phyloP scores from a whole-genome alignment of 2,113 vertebrate genomes.

The Ailurus styani region DNA sequence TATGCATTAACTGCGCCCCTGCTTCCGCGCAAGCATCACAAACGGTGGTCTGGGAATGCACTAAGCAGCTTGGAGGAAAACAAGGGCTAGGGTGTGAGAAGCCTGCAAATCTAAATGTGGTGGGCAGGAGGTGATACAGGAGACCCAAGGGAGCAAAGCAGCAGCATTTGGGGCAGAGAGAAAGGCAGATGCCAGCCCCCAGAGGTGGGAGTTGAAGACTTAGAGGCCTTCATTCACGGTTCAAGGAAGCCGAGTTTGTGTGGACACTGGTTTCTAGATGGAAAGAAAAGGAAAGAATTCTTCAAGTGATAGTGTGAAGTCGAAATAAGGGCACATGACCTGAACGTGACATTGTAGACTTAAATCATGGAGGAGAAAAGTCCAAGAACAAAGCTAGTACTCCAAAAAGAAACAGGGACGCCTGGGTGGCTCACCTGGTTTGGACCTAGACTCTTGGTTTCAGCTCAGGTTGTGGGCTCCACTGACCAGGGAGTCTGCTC shows the following conservation, averaged over 20 bases:
- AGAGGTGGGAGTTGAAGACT: neutral
- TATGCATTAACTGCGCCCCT: neutral
- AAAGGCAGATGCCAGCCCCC: too few relatives aligned
- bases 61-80: neutral
- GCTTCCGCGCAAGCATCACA: neutral
- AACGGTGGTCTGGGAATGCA: neutral
- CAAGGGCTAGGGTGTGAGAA: neutral
- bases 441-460: neutral
- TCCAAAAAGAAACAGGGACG: neutral
- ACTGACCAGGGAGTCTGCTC: neutral
- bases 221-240: neutral
- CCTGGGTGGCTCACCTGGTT: too few relatives aligned
- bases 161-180: neutral
- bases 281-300: neutral
- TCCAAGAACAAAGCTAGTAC: neutral
- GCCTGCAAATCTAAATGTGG: neutral
- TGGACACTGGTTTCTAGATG: neutral
- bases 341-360: neutral
- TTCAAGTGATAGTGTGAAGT: neutral
- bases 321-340: neutral
- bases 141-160: neutral
- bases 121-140: neutral
- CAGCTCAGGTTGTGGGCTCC: neutral
- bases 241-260: neutral
- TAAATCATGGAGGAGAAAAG: neutral